phyloP scores from a whole-genome alignment of 2,797 vertebrate species.

The Trachurus trachurus region DNA sequence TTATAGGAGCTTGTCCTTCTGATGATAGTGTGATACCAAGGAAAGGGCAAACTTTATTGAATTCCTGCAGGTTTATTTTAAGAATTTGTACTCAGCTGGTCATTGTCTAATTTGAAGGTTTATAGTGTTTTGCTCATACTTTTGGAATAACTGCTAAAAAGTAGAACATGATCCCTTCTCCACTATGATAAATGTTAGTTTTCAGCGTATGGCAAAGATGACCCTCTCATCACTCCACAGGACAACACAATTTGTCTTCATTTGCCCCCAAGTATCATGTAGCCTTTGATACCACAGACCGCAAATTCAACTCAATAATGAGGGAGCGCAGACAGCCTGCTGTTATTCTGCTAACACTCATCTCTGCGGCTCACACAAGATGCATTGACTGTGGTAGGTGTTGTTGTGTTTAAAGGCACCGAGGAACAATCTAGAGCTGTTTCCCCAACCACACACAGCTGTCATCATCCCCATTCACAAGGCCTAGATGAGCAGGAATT shows the following conservation, averaged over 20 bases:
- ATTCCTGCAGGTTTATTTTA: conserved; percentile 24
- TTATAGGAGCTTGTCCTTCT: conserved; percentile 10
- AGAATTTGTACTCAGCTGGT: conserved; percentile 5
- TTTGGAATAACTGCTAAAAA: conserved; percentile 9
- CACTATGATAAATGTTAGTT: neutral
- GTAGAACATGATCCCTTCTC: neutral
- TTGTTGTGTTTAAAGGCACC: conserved; percentile 66
- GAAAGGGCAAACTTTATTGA: conserved; percentile 10
- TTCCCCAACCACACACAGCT: conserved; percentile 62
- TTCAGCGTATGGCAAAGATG: neutral
- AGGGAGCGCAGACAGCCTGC: conserved; percentile 32
- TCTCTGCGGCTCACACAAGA: conserved; percentile 37
- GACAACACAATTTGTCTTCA: conserved; percentile 42
- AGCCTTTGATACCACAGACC: conserved; percentile 30
- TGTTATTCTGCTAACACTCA: conserved; percentile 33
- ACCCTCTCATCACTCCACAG: conserved; percentile 29
- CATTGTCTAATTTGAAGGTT: conserved; percentile 17
- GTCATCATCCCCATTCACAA: conserved; percentile 71
- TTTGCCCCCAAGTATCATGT: conserved; percentile 21
- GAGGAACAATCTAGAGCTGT: conserved; percentile 62
- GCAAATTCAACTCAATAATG: conserved; percentile 26
- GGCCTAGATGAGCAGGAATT: conserved; percentile 62
- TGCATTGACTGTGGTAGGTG: conserved; percentile 53
- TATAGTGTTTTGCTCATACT: conserved; percentile 1
- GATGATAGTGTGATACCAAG: conserved; percentile 5